Base-by-base conservation (phyloP, 2,113 vertebrate genomes). In the Macroglossus sobrinus region DNA sequence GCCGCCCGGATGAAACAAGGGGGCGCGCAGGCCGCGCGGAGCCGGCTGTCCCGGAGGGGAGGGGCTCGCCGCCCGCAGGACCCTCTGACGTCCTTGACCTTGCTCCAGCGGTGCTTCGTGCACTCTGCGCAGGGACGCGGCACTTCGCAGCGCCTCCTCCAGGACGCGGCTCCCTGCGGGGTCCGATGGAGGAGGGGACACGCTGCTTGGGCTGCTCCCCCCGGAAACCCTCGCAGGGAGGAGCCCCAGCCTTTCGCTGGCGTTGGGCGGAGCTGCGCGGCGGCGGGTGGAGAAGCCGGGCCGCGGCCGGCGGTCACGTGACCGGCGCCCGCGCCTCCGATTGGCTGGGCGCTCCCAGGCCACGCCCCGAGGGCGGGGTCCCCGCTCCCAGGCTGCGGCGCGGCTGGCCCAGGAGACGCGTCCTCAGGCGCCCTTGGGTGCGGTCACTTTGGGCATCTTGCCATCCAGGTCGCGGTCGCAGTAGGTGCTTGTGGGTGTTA, bases 401-500 rank as follows among this genome's bases (percentile, higher is more conserved):
- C 71, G 4, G 57, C 71, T 0, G 16, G 6, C 0, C 16, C 8
- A 0, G 22, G 3, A 1, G 2, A 4, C 35, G n/a, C 7, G 45
- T 35, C 5, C 4, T 40, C 15, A 1, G 21, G 7, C 11, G 43
- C 35, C 0, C 22, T 55, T 12, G n/a, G 30, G 79, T 7, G 28
- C 13, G 24, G 19, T 21, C 0, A 7, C 15, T 0, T 0, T 0
- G 14, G 38, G 61, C 11, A 0, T 22, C 19, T 7, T 2, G 59
- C 10, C 7, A 0, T 3, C 2, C 0, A 0, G 14, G 11, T 9
- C 61, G 0, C 5, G 0, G 26, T 1, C 1, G 14, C 8, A 6
- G 0, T 4, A 0, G 0, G 21, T 2, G 14, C 2, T 33, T 12
- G 24, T 0, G 4, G 4, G 0, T 4, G 4, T 21, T 0, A 0